A percentile compares a stretch with the other conserved stretches of the same genome.
Evolutionary conservation across 2,797 vertebrate species (phyloP).

Genomic region (Pangasius macronema): DNA sequence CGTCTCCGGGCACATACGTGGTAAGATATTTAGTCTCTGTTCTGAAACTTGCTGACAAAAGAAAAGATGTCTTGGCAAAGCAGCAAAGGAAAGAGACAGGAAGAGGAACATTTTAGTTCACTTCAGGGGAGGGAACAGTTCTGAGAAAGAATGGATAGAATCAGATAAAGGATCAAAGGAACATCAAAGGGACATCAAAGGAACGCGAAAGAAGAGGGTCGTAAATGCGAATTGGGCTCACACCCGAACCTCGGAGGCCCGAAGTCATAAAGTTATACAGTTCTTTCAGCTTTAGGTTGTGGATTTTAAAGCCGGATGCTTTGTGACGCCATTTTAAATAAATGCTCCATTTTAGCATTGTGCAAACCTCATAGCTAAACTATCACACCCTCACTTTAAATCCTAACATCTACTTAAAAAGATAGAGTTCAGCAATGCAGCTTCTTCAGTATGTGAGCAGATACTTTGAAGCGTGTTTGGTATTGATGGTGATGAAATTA

Average conservation of each 20-base stretch:
- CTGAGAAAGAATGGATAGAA: background rate
- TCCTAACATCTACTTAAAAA: background rate
- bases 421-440: too few species aligned
- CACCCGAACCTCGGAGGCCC: background rate
- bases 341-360: background rate
- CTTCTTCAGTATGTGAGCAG: too few species aligned
- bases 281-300: background rate
- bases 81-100: slow-evolving; percentile 19
- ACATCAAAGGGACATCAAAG: slow-evolving; percentile 23
- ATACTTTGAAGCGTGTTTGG: too few species aligned
- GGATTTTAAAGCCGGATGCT: background rate
- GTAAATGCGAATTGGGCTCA: background rate
- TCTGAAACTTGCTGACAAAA: background rate
- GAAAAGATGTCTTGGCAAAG: slow-evolving; percentile 16
- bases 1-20: slow-evolving; percentile 96
- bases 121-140: background rate
- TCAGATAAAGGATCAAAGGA: slow-evolving; percentile 24
- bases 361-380: background rate
- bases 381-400: background rate
- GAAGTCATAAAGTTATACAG: background rate
- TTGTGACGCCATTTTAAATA: background rate
- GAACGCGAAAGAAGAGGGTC: background rate
- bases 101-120: slow-evolving; percentile 24
- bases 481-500: background rate
- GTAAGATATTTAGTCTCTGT: slow-evolving; percentile 74